These are phyloP conservation scores for Exaiptasia diaphana DNA, from an alignment of 64 coral and sea anemone genomes.

Conservation along the genomic window DNA sequence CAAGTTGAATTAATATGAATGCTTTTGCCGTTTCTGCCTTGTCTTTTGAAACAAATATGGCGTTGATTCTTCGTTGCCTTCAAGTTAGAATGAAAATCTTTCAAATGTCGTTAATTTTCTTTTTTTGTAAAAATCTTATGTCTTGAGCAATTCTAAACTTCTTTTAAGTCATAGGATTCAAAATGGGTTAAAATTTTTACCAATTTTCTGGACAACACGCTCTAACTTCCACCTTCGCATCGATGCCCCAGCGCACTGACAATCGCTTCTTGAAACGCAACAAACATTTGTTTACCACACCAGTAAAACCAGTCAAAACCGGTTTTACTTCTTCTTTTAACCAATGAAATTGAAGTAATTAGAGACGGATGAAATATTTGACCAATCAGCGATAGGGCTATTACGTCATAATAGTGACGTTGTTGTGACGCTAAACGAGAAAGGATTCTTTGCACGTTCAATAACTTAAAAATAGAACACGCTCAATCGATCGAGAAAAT, in stretches of 20 bases:
- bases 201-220: neutral
- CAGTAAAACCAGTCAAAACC: conserved; percentile 39
- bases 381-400: too few species aligned
- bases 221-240: neutral
- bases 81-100: neutral
- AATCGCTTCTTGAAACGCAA: conserved; percentile 26
- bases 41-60: neutral
- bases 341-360: conserved; percentile 60
- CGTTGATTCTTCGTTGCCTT: neutral
- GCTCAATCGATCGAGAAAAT: too few species aligned
- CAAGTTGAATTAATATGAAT: neutral
- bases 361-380: too few species aligned
- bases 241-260: conserved; percentile 48
- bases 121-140: neutral
- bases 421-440: too few species aligned
- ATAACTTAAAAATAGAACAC: too few species aligned
- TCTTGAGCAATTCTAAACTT: neutral
- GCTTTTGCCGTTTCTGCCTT: neutral
- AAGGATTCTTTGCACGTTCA: too few species aligned
- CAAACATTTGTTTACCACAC: neutral
- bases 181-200: neutral
- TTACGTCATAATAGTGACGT: too few species aligned
- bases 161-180: neutral
- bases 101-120: neutral
- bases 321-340: conserved; percentile 34